A percentile compares a stretch with the other conserved stretches of the same genome.
phyloP scores from a whole-genome alignment of 1,140 invertebrate genomes.

The Bilobella aurantiaca region DNA sequence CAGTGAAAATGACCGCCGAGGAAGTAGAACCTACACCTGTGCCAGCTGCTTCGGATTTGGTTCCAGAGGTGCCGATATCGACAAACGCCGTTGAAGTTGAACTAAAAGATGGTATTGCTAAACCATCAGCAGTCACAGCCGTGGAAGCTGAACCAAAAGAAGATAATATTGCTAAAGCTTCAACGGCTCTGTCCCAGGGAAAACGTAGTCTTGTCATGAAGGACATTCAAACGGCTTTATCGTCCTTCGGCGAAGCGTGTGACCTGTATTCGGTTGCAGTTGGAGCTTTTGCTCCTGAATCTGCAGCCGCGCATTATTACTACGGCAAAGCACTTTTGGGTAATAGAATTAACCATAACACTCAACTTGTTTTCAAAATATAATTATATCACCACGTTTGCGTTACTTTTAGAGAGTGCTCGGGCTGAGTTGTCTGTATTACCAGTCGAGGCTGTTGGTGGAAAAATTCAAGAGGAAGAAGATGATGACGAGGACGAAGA shows the following conservation, averaged over 20 bases:
- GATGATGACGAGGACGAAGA: slow-evolving; percentile 35
- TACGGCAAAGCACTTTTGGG: slow-evolving; percentile 69
- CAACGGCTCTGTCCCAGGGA: slow-evolving; percentile 50
- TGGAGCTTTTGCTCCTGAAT: slow-evolving; percentile 64
- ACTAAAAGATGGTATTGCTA: neutral
- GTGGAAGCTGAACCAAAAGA: neutral
- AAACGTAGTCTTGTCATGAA: slow-evolving; percentile 66
- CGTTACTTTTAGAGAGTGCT: too few relatives aligned
- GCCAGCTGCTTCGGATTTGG: too few relatives aligned
- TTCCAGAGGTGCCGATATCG: too few relatives aligned
- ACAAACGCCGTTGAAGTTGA: neutral
- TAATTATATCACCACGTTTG: too few relatives aligned
- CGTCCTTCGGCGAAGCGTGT: slow-evolving; percentile 63
- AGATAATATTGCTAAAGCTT: neutral
- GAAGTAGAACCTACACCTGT: too few relatives aligned
- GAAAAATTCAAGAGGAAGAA: slow-evolving; percentile 36
- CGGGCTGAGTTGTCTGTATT: slow-evolving; percentile 58
- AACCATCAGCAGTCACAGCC: neutral
- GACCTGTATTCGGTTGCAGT: slow-evolving; percentile 56
- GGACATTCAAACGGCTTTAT: slow-evolving; percentile 64
- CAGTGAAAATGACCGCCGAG: too few relatives aligned
- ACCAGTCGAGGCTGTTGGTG: slow-evolving; percentile 38
- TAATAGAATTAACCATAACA: too few relatives aligned
- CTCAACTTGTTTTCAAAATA: too few relatives aligned
- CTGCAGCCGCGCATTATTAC: slow-evolving; percentile 68